Conservation (phyloP, 2,888 invertebrate genomes). For the Noctua janthina region DNA sequence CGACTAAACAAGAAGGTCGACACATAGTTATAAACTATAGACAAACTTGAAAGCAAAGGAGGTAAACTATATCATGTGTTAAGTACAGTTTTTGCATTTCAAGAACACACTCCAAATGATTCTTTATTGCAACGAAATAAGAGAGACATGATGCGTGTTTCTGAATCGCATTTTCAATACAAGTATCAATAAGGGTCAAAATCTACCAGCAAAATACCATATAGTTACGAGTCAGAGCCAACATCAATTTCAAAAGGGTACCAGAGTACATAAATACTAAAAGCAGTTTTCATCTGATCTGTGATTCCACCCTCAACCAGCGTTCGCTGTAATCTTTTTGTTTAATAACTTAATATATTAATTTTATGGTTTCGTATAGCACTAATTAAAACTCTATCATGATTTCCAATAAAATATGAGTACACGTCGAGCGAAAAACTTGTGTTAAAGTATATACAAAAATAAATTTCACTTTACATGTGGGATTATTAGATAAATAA, state of each 20-base stretch:
- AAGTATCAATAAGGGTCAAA: not conserved
- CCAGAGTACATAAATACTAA: slow-evolving; percentile 16
- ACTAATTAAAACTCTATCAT: slow-evolving; percentile 64
- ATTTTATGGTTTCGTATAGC: slow-evolving; percentile 56
- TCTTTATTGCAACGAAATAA: not conserved
- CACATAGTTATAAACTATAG: slow-evolving; percentile 13
- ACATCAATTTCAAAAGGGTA: not conserved
- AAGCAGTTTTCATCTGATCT: slow-evolving; percentile 41
- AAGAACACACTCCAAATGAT: not conserved
- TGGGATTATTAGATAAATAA: slow-evolving; percentile 34
- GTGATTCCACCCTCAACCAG: slow-evolving; percentile 67
- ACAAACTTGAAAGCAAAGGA: slow-evolving; percentile 3
- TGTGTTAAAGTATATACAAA: slow-evolving; percentile 64
- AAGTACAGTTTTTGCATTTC: not conserved
- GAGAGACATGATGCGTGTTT: not conserved
- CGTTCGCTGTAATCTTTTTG: slow-evolving; percentile 70
- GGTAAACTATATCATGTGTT: slow-evolving; percentile 15
- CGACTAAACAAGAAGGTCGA: slow-evolving; percentile 27
- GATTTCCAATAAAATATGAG: slow-evolving; percentile 63
- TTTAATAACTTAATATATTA: slow-evolving; percentile 67
- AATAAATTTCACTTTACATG: slow-evolving; percentile 48
- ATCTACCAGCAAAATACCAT: slow-evolving; percentile 30
- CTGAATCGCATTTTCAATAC: not conserved
- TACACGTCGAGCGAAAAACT: slow-evolving; percentile 49
- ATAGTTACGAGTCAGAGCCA: slow-evolving; percentile 19